Percentiles rank a stretch among this genome's conserved stretches.
Evolutionary conservation across 2,113 vertebrate species (phyloP).

Genomic region (Paracanthobrama guichenoti): DNA sequence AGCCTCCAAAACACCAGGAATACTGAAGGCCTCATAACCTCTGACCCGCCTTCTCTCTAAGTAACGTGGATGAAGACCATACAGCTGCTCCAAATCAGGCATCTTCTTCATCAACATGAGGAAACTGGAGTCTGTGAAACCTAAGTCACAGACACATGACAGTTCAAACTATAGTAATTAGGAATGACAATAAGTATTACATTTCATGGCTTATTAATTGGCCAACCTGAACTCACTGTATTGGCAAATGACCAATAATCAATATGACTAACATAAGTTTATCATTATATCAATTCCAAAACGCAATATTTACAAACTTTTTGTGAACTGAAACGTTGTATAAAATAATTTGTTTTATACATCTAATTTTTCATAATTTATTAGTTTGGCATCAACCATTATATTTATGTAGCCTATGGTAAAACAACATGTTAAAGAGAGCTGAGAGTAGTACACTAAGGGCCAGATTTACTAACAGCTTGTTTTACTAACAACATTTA

Average conservation of each 20-base stretch:
- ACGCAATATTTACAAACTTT: no score
- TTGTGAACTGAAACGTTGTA: no score
- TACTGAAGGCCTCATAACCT: slow-evolving; percentile 96
- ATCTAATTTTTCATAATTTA: background rate
- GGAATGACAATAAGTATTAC: background rate
- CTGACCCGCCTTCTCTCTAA: slow-evolving; percentile 93
- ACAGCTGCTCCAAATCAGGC: slow-evolving; percentile 96
- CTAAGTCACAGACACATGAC: slow-evolving; percentile 64
- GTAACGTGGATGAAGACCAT: slow-evolving; percentile 95
- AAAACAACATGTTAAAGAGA: background rate
- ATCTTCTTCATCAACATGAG: slow-evolving; percentile 95
- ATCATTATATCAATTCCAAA: no score
- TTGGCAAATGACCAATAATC: no score
- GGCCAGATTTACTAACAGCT: no score
- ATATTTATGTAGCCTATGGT: background rate
- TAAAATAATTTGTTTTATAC: no score
- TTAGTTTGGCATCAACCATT: background rate
- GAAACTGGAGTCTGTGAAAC: slow-evolving; percentile 97
- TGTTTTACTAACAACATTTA: no score
- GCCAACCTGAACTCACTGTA: no score
- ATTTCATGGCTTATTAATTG: background rate
- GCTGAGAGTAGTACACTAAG: background rate
- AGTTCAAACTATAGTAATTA: background rate
- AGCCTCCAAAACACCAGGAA: slow-evolving; percentile 96
- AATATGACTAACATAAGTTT: no score